Evolutionary conservation across 2,113 vertebrate genomes (phyloP), one percentile per base, ranked within the genome.

Genomic region (Chrysemys picta): DNA sequence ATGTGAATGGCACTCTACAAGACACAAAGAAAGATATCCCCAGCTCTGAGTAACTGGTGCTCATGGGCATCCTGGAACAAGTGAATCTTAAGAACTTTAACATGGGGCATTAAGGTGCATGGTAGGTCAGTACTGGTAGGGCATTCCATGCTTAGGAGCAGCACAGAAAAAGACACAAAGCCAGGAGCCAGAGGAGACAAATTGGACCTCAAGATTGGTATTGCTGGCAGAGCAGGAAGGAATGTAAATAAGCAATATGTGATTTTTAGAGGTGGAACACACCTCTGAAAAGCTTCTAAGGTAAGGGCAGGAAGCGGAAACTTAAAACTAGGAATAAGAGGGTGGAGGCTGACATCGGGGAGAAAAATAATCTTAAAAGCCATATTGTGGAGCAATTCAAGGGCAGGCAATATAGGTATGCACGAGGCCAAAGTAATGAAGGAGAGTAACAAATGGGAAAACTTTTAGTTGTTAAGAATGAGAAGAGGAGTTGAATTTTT

Each of bases 11-110:
- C 69, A 22, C 50, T 89, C 85, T 10, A 54, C 50, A 42, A 87
- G 31, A 82, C 85, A 86, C 80, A 93, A 89, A 85, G 85, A 75
- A 95, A 91, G 94, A 49, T 85, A 42, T 56, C 69, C 88, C 88
- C 56, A 96, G 42, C 96, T 93, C 87, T 86, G 94, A 84, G 47
- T 90, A 91, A 76, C 85, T 86, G 85, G 92, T 84, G 95, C 86
- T 91, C 62, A 84, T 87, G 94, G 12, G 90, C 87, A 94, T 89
- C 85, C 91, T 78, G 52, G 72, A 91, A 79, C 29, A 62, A 62
- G 6, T 31, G 13, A 62, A 13, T 31, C 5, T 83, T 78, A 4
- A 91, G 52, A 3, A 4, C 75, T 38, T 50, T 1, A 0, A 75
- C 88, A 53, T 27, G 47, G 25, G 69, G 35, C 69, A 19, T 22